Evolutionary conservation across 1,140 invertebrate genomes (phyloP), one percentile per base, ranked within the genome.

Genomic region (Lethocerus indicus): DNA sequence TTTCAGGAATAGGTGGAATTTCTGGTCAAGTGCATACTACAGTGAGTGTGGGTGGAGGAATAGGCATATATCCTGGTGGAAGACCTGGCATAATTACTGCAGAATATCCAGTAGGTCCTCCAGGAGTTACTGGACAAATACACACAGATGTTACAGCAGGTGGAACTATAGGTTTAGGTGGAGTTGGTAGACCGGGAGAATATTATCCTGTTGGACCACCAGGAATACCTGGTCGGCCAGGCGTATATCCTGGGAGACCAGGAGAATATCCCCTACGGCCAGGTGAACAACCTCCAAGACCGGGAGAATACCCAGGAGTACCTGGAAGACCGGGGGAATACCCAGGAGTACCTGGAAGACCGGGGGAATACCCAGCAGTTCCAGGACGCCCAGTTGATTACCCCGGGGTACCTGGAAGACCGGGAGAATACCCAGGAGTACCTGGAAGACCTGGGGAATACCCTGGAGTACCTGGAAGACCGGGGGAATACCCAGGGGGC

Each of bases 221-320:
- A 27, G 25, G 29, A 3, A 12, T 18, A 42, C 4, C 51, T 39
- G 47, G 40, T 18, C 23, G 20, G 7, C 26, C 26, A 20, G 27
- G 29, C 4, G n/a, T 26, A 39, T 50, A 51, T 41, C 49, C 51
- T 12, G 43, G 49, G 21, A 16, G 32, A 18, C 42, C 50, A 32
- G 56, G 54, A 41, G 48, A 35, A 41, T 51, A 51, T 49, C 55
- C 54, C 42, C 44, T 23, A 42, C 13, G 43, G 28, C 45, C 52
- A 27, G 54, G 49, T 24, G 50, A 28, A 44, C 51, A 55, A 43
- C 12, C 54, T 43, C 52, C 36, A 23, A 50, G 32, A 49, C 54
- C 54, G 26, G 26, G 44, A 23, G 24, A 41, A 12, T 49, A 49
- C 36, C 53, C 52, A 25, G 52, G 26, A 39, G 43, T 47, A 35